Evolutionary conservation across 2,888 invertebrate genomes (phyloP).

Genomic region (Fragum fragum): DNA sequence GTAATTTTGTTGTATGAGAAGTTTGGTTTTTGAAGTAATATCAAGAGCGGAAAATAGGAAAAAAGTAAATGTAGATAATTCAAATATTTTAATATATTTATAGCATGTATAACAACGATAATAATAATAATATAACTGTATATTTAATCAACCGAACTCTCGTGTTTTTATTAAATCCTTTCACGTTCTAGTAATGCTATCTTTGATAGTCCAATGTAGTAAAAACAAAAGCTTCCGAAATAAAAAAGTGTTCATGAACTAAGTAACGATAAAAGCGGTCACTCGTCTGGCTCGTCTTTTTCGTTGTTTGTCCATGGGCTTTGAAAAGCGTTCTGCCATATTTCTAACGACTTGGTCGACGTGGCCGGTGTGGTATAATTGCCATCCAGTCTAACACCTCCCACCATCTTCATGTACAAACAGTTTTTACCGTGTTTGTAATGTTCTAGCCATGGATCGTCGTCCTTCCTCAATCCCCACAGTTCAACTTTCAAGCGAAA

Average conservation of each 20-base stretch:
- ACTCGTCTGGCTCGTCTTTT: background rate
- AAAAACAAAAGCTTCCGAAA: too few species aligned
- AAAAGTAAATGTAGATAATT: background rate
- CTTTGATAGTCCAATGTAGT: background rate
- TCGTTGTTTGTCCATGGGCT: too few species aligned
- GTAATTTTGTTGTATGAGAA: too few species aligned
- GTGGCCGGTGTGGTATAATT: background rate
- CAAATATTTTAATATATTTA: background rate
- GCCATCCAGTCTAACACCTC: conserved; percentile 1
- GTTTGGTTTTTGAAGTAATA: too few species aligned
- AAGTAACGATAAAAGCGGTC: background rate
- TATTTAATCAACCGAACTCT: background rate
- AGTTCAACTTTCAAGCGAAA: conserved; percentile 16
- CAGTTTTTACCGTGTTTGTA: background rate
- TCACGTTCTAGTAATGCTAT: background rate
- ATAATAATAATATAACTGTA: background rate
- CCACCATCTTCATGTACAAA: conserved; percentile 7
- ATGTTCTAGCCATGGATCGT: conserved; percentile 18
- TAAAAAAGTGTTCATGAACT: background rate
- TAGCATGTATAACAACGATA: background rate
- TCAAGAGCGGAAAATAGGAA: background rate
- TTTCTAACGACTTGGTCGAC: background rate
- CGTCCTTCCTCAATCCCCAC: background rate
- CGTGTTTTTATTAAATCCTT: conserved; percentile 7
- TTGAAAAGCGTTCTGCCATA: background rate